phyloP scores from a whole-genome alignment of 2,113 vertebrate species.

The Porphyrio hochstetteri region DNA sequence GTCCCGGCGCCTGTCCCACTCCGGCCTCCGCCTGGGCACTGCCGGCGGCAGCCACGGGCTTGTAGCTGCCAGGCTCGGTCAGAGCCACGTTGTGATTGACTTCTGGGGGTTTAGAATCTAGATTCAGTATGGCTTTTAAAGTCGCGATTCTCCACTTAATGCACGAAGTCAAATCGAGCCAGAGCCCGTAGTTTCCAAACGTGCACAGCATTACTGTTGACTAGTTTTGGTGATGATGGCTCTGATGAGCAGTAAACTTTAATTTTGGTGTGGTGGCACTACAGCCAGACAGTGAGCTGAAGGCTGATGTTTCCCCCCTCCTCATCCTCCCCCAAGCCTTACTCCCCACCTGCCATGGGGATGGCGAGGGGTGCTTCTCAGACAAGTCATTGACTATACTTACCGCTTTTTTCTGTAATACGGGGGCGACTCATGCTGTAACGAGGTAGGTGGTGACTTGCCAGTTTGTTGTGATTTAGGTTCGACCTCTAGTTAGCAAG shows the following conservation, averaged over 20 bases:
- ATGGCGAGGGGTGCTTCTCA: not conserved
- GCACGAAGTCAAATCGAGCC: rapidly evolving
- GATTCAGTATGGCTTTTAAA: not conserved
- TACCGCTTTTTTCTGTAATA: not conserved
- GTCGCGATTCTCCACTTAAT: not conserved
- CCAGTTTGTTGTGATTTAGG: not conserved
- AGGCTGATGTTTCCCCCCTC: not conserved
- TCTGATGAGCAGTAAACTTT: not conserved
- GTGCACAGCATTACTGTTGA: not conserved
- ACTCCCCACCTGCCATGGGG: not conserved
- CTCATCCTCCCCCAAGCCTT: not conserved
- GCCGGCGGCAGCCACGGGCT: not conserved
- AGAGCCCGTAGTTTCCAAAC: not conserved
- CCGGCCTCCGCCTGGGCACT: not conserved
- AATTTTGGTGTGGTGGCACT: not conserved
- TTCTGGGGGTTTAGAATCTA: not conserved
- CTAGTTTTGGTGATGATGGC: not conserved
- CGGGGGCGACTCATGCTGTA: not conserved
- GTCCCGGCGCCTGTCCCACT: not conserved
- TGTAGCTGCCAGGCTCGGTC: not conserved
- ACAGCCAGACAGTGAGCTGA: not conserved
- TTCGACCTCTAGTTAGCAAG: not conserved
- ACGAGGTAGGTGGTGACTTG: not conserved
- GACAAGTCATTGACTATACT: not conserved
- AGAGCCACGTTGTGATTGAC: not conserved